A percentile compares a stretch with the other conserved stretches of the same genome.
Evolutionary conservation across 53 echinoderm and acorn worm genomes (phyloP).

Genomic region (Zoroaster sp.): DNA sequence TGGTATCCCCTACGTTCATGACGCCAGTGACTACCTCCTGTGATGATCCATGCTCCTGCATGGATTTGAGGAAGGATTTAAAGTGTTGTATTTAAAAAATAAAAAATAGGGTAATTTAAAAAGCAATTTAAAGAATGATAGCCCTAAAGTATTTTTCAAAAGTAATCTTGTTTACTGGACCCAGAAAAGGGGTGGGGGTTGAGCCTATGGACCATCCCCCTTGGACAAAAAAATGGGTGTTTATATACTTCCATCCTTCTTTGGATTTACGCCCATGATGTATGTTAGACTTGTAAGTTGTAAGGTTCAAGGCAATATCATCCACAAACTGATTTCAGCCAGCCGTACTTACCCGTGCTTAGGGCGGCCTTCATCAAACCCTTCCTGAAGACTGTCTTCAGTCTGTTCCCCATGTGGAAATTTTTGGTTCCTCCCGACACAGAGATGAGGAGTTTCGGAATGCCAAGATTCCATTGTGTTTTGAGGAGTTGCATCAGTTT

Average conservation of each 20-base stretch:
- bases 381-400: conserved; percentile 95
- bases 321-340: too few relatives aligned
- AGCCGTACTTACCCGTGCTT: conserved; percentile 79
- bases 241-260: too few relatives aligned
- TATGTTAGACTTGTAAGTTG: too few relatives aligned
- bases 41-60: conserved; percentile 98
- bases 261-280: too few relatives aligned
- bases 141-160: background rate
- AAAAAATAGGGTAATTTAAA: background rate
- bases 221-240: too few relatives aligned
- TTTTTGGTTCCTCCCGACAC: conserved; percentile 95
- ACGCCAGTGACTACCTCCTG: conserved; percentile 91
- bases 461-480: conserved; percentile 85
- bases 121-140: too few relatives aligned
- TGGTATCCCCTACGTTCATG: conserved; percentile 97
- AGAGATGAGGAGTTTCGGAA: conserved; percentile 92
- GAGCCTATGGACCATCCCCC: too few relatives aligned
- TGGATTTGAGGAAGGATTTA: background rate
- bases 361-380: conserved; percentile 94
- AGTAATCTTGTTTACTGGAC: background rate
- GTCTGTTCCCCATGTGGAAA: conserved; percentile 81
- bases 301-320: too few relatives aligned
- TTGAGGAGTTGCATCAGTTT: conserved; percentile 74
- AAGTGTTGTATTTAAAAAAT: too few relatives aligned
- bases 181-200: too few relatives aligned